Conservation (phyloP, 92 coral and sea anemone genomes). For the Bergia sp. region DNA sequence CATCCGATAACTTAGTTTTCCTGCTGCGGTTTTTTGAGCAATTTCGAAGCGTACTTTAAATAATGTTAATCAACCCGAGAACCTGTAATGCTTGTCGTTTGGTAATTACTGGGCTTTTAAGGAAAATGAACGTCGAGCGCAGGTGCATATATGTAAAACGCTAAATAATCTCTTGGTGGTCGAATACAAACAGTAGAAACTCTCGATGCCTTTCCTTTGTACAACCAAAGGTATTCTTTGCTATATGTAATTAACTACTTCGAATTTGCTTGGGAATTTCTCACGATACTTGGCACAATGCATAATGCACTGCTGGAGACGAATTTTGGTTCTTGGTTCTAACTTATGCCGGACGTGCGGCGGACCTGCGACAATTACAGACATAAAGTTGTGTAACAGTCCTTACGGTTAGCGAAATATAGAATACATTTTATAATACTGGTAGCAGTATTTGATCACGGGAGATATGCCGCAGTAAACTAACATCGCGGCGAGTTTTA, state of each 20-base stretch:
- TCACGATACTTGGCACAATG: neutral
- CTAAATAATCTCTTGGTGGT: neutral
- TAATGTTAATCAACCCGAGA: neutral
- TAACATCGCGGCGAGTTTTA: neutral
- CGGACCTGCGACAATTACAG: neutral
- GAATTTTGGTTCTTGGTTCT: neutral
- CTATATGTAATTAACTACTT: neutral
- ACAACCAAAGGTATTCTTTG: neutral
- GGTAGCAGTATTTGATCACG: neutral
- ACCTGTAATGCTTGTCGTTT: neutral
- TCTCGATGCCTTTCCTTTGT: neutral
- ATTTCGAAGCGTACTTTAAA: neutral
- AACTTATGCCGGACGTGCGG: neutral
- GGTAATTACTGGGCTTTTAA: neutral
- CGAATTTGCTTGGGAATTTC: neutral
- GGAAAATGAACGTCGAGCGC: neutral
- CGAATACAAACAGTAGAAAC: neutral
- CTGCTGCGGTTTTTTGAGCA: neutral
- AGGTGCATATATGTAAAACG: neutral
- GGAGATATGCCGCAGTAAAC: no score
- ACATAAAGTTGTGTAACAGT: neutral
- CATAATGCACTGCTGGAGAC: neutral
- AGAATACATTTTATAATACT: neutral
- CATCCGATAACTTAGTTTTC: neutral
- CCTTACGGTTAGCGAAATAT: neutral